Evolutionary conservation across 2,888 invertebrate genomes (phyloP).

Genomic region (Hofmannophila pseudospretella): DNA sequence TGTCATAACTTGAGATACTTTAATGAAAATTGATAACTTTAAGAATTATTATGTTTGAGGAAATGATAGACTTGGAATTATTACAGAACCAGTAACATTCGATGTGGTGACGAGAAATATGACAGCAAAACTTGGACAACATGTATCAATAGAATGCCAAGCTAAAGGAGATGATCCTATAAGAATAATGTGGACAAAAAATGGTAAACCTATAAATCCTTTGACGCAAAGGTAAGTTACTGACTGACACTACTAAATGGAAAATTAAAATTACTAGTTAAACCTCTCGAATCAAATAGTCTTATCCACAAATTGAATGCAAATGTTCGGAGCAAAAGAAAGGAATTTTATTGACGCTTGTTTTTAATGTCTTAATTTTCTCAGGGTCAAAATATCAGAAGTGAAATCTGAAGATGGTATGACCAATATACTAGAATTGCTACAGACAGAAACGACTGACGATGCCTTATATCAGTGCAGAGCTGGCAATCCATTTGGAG

Average conservation of each 20-base stretch:
- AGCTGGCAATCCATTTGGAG: conserved; percentile 69
- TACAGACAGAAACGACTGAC: conserved; percentile 64
- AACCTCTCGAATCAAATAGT: no score
- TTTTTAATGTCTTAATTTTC: no score
- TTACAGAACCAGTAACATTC: conserved; percentile 86
- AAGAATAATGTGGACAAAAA: conserved; percentile 88
- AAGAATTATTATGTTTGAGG: no score
- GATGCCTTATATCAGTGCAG: conserved; percentile 68
- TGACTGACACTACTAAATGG: no score
- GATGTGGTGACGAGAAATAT: conserved; percentile 83
- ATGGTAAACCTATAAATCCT: conserved; percentile 83
- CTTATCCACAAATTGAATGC: no score
- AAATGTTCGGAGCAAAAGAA: no score
- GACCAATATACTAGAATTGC: conserved; percentile 53
- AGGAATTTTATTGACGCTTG: no score
- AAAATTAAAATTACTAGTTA: no score
- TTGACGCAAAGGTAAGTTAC: conserved; percentile 67
- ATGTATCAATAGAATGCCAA: conserved; percentile 85
- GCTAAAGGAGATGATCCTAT: conserved; percentile 92
- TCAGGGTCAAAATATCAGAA: conserved; percentile 70
- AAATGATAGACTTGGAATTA: not conserved
- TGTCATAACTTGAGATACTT: no score
- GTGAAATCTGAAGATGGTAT: conserved; percentile 65
- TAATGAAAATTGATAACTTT: no score
- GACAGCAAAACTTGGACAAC: conserved; percentile 86